Base-by-base conservation (phyloP, 2,888 invertebrate species). In the Dorcus parallelipipedus region DNA sequence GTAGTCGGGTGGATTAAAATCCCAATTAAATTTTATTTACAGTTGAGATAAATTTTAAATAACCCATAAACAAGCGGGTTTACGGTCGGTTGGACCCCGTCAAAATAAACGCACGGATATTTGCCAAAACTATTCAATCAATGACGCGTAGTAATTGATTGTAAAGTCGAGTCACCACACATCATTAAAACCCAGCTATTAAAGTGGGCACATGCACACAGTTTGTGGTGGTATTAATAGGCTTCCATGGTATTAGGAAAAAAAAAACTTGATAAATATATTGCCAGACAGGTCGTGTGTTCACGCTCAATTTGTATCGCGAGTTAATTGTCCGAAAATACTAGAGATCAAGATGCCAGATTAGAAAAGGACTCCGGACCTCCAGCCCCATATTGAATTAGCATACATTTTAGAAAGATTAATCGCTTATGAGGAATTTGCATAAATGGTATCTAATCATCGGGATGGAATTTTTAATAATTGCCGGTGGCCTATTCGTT, bases 371-470 rank as follows among this genome's bases (percentile, higher is more conserved):
- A 33, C 26, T 5, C 3, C 5, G 26, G 26, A 33, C 26, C 6
- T 20, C 20, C 5, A 33, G 26, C 26, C 26, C 7, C 6, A 7
- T 33, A 33, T 33, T 33, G 26, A 33, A 33, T 33, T 7, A 33
- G 5, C 26, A 33, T 33, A 33, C 26, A 7, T 33, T 33, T 33
- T 33, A 39, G 40, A 9, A 26, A 49, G 41, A 54, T 54, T 54
- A 54, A 54, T 54, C 54, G 49, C 49, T 54, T 33, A 33, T 39
- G 33, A 26, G 26, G 9, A 14, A 54, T 54, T 54, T 54, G 40
- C 54, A 54, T 54, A 54, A 54, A 54, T 43, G 54, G 54, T 54
- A 54, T 48, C 54, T 54, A 54, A 54, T 54, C 54, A 40, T 38
- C 9, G 23, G 33, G 48, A 33, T 54, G 48, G 40, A 9, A 54